Conservation (phyloP, 2,113 vertebrate genomes). For the Sinocyclocheilus rhinocerous region DNA sequence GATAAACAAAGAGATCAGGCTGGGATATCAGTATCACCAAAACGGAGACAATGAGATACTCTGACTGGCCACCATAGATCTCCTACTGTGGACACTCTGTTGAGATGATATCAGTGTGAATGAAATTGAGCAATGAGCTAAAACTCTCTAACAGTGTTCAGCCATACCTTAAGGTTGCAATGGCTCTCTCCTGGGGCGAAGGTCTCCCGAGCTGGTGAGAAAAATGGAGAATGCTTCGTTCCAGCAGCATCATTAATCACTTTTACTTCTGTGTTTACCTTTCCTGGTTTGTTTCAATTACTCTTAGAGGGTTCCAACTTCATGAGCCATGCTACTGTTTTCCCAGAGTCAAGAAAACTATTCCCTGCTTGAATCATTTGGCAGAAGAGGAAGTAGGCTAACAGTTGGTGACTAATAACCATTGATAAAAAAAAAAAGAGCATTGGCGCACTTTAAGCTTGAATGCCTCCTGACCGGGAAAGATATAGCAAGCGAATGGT, state of each 20-base stretch:
- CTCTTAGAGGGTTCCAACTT: constrained; percentile 40
- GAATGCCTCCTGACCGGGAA: background rate
- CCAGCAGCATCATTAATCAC: constrained; percentile 37
- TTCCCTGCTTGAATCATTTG: background rate
- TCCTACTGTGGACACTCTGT: constrained; percentile 1
- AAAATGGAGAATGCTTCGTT: constrained; percentile 17
- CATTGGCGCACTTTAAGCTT: constrained; percentile 3
- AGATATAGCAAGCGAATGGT: background rate
- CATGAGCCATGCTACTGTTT: constrained; percentile 21
- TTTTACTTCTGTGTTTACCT: constrained; percentile 42
- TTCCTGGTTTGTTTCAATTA: constrained; percentile 46
- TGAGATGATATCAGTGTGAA: constrained; percentile 25
- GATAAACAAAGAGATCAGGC: too few species aligned
- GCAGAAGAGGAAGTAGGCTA: background rate
- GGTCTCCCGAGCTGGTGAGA: constrained; percentile 1
- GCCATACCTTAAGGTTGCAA: constrained; percentile 14
- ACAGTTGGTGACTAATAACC: constrained; percentile 37
- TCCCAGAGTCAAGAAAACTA: constrained; percentile 32
- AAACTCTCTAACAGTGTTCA: constrained; percentile 28
- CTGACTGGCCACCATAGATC: too few species aligned
- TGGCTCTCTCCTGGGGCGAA: constrained; percentile 25
- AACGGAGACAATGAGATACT: too few species aligned
- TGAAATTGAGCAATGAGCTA: constrained; percentile 37
- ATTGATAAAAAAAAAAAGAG: background rate
- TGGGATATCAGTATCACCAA: too few species aligned